Evolutionary conservation across 2,888 invertebrate species (phyloP).

Genomic region (Neuroscelio doddi): DNA sequence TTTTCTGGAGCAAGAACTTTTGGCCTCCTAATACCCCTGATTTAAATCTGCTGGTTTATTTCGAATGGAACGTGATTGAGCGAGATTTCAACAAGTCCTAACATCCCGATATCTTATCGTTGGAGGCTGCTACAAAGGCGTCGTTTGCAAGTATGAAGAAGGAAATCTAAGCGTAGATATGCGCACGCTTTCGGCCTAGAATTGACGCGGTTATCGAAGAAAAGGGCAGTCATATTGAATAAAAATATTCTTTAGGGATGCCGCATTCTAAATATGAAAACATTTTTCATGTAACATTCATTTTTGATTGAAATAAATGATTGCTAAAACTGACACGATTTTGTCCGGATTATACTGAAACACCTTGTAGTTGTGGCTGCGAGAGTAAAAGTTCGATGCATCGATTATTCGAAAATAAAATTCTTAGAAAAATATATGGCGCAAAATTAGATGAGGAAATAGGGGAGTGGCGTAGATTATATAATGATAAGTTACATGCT

Average conservation of each 20-base stretch:
- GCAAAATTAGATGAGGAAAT: too few relatives aligned
- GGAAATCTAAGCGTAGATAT: background rate
- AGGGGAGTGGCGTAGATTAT: too few relatives aligned
- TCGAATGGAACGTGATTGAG: background rate
- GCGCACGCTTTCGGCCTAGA: background rate
- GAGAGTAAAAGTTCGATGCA: too few relatives aligned
- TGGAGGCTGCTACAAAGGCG: background rate
- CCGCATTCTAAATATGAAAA: too few relatives aligned
- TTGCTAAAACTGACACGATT: too few relatives aligned
- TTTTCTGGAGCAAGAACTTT: conserved; percentile 6
- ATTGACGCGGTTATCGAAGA: background rate
- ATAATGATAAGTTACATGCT: too few relatives aligned
- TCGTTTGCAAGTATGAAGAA: background rate
- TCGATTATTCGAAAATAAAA: too few relatives aligned
- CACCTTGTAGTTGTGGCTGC: too few relatives aligned
- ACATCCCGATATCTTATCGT: background rate
- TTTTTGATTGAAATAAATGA: too few relatives aligned
- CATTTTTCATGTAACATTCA: too few relatives aligned
- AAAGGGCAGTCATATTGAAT: conserved; percentile 11
- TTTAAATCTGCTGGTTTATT: conserved; percentile 7
- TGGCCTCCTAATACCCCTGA: conserved; percentile 13
- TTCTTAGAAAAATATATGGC: too few relatives aligned
- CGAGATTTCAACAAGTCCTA: background rate
- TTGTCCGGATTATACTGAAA: too few relatives aligned
- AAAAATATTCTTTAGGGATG: conserved; percentile 33